Percentiles rank a stretch among this genome's conserved stretches.
These are phyloP conservation scores for Erannis defoliaria DNA, from an alignment of 2,888 invertebrate genomes.

Conservation along the genomic window DNA sequence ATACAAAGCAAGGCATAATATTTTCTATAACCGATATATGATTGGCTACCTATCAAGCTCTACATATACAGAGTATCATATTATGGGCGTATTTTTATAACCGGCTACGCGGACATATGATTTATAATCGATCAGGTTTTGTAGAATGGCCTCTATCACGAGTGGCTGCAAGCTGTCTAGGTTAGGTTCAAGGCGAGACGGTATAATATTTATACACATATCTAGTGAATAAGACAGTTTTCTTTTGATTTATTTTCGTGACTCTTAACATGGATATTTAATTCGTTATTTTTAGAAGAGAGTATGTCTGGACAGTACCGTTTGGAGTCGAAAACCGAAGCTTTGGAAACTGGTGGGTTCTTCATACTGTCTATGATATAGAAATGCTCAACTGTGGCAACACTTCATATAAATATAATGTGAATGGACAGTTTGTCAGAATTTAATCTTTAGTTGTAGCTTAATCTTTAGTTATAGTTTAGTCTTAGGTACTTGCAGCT, in stretches of 20 bases:
- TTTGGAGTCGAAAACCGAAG: too few species aligned
- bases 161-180: conserved; percentile 14
- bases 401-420: too few species aligned
- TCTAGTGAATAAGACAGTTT: not conserved
- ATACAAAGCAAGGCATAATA: not conserved
- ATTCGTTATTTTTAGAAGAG: too few species aligned
- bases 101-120: not conserved
- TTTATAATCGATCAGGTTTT: not conserved
- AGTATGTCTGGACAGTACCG: too few species aligned
- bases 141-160: not conserved
- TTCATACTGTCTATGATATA: too few species aligned
- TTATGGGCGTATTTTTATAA: not conserved
- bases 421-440: too few species aligned
- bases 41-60: not conserved
- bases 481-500: too few species aligned
- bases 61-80: not conserved
- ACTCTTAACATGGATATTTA: not conserved
- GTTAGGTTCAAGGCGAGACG: not conserved
- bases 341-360: too few species aligned
- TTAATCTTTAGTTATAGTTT: too few species aligned
- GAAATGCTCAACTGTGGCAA: too few species aligned
- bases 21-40: not conserved
- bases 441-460: too few species aligned
- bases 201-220: not conserved
- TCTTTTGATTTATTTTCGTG: not conserved